Percentiles rank a stretch among this genome's conserved stretches.
These are phyloP conservation scores for Ornithorhynchus anatinus DNA, from an alignment of 2,113 vertebrate species.

Conservation along the genomic window DNA sequence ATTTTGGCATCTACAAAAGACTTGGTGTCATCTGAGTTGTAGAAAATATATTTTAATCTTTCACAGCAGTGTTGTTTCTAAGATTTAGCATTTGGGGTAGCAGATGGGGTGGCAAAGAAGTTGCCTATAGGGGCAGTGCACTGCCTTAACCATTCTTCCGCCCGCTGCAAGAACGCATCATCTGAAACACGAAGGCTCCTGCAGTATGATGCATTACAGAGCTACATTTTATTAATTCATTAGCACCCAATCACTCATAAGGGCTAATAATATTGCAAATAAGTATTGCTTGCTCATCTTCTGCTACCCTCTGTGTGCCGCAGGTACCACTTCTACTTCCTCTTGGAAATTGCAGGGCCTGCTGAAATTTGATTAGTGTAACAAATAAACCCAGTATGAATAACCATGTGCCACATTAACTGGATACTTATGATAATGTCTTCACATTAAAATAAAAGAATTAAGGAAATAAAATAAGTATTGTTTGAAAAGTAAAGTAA, in stretches of 20 bases:
- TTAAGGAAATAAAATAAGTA: constrained; percentile 19
- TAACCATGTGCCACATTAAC: not conserved
- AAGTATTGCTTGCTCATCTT: not conserved
- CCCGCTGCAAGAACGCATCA: constrained; percentile 81
- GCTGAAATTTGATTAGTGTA: not conserved
- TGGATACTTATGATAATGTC: constrained; percentile 8
- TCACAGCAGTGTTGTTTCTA: constrained; percentile 84
- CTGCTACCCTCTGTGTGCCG: not conserved
- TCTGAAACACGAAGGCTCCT: constrained; percentile 82
- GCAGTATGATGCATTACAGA: constrained; percentile 72
- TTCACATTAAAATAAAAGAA: constrained; percentile 33
- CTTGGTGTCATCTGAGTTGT: constrained; percentile 86
- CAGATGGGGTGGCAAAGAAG: constrained; percentile 86
- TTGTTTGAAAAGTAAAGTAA: not conserved
- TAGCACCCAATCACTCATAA: constrained; percentile 64
- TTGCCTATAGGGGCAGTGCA: constrained; percentile 84
- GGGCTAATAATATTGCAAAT: not conserved
- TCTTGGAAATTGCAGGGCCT: not conserved
- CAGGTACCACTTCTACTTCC: not conserved
- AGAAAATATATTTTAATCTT: constrained; percentile 89
- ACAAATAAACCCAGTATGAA: not conserved
- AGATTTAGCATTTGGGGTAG: constrained; percentile 86
- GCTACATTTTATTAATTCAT: constrained; percentile 70
- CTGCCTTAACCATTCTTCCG: constrained; percentile 81
- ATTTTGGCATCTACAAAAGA: constrained; percentile 87